Evolutionary conservation across 2,888 invertebrate genomes (phyloP).

Genomic region (Diarsia rubi): DNA sequence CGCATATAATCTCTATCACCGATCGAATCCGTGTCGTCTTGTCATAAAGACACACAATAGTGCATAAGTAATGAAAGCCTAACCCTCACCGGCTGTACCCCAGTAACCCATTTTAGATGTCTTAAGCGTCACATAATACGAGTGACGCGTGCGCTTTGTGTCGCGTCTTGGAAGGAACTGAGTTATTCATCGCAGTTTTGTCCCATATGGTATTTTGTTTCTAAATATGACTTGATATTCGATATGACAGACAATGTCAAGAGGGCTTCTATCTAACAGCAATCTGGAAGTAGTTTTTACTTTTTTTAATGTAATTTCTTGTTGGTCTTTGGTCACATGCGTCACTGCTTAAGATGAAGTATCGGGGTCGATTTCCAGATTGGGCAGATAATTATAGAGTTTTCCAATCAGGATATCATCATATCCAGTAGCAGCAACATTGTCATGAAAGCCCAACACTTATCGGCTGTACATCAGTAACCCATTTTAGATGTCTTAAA

Average conservation of each 20-base stretch:
- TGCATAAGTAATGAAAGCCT: conserved; percentile 46
- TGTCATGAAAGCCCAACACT: conserved; percentile 40
- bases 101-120: conserved; percentile 53
- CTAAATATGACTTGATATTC: conserved; percentile 31
- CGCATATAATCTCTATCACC: neutral
- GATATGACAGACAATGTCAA: conserved; percentile 17
- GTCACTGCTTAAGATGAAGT: neutral
- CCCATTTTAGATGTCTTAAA: conserved; percentile 50
- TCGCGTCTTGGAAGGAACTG: conserved; percentile 46
- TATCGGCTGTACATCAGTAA: conserved; percentile 50
- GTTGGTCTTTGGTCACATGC: neutral
- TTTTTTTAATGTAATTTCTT: neutral
- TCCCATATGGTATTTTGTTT: conserved; percentile 28
- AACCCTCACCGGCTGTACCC: conserved; percentile 53
- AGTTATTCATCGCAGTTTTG: conserved; percentile 48
- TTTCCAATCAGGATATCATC: neutral
- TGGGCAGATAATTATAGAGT: neutral
- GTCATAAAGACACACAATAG: conserved; percentile 30
- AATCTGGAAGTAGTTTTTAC: neutral
- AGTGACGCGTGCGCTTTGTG: conserved; percentile 59
- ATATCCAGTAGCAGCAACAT: neutral
- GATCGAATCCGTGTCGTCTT: conserved; percentile 15
- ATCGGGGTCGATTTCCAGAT: neutral
- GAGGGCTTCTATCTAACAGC: neutral
- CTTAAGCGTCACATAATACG: conserved; percentile 47